A percentile compares a stretch with the other conserved stretches of the same genome.
Evolutionary conservation across 2,113 vertebrate genomes (phyloP).

Genomic region (Acrocephalus kingi): DNA sequence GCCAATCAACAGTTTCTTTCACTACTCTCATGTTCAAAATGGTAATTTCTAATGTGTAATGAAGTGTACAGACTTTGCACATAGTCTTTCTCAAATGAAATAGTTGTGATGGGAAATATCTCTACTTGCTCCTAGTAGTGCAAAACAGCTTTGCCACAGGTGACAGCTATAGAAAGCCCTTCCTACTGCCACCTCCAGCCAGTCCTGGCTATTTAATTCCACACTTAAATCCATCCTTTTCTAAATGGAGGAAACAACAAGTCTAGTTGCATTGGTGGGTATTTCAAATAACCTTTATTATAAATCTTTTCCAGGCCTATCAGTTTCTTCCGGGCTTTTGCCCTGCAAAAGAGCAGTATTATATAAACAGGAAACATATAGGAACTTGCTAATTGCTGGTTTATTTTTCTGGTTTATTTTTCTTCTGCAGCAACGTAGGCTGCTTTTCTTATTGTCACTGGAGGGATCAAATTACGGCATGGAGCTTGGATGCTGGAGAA

Average conservation of each 20-base stretch:
- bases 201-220: background rate
- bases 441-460: constrained; percentile 43
- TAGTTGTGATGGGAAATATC: background rate
- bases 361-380: constrained; percentile 60
- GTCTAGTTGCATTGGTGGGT: background rate
- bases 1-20: background rate
- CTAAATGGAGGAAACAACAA: background rate
- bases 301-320: constrained; percentile 42
- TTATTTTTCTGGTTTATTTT: constrained; percentile 65
- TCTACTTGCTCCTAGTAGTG: background rate
- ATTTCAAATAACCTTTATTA: background rate
- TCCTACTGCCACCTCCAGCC: background rate
- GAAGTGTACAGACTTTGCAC: background rate
- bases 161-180: background rate
- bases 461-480: background rate
- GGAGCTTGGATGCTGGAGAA: background rate
- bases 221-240: background rate
- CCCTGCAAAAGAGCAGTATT: background rate
- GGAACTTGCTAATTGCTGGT: constrained; percentile 59
- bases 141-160: background rate
- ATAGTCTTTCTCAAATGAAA: background rate
- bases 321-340: constrained; percentile 21
- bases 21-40: background rate
- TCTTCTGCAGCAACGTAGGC: constrained; percentile 13
- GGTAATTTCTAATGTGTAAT: background rate